phyloP scores from a whole-genome alignment of 1,140 invertebrate species.

The Whitmania pigra region DNA sequence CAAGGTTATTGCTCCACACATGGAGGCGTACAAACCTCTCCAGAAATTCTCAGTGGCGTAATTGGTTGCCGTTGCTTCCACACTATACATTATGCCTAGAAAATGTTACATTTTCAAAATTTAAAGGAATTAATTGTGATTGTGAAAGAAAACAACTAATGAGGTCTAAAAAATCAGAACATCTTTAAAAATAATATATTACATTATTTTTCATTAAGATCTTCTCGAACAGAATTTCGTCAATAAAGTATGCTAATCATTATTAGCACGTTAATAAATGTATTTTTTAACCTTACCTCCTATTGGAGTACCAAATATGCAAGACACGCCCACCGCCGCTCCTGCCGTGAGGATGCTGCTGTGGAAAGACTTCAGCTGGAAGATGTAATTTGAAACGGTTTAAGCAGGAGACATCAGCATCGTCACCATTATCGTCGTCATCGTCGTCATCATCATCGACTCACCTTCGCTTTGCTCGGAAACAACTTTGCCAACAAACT shows the following conservation, averaged over 20 bases:
- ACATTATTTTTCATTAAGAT: no score
- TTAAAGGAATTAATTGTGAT: neutral
- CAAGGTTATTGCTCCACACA: constrained; percentile 89
- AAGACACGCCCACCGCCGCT: constrained; percentile 86
- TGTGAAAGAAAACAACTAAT: neutral
- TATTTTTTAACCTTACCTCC: constrained; percentile 55
- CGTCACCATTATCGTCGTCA: no score
- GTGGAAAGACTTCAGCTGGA: constrained; percentile 72
- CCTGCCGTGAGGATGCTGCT: constrained; percentile 89
- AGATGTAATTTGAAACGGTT: neutral
- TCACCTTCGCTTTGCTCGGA: constrained; percentile 58
- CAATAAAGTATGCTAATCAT: no score
- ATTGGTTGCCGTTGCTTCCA: constrained; percentile 96
- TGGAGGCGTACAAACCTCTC: constrained; percentile 94
- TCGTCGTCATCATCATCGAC: no score
- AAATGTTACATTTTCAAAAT: neutral
- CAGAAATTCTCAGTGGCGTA: constrained; percentile 98
- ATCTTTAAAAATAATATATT: neutral
- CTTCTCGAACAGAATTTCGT: no score
- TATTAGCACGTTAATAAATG: no score
- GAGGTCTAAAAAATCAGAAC: neutral
- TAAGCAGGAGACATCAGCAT: no score
- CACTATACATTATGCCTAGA: constrained; percentile 85
- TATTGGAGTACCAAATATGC: constrained; percentile 87
- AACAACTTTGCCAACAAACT: constrained; percentile 82